Percentiles rank a stretch among this genome's conserved stretches.
Conservation (phyloP, 2,888 invertebrate genomes). For the Mechanitis mazaeus region DNA sequence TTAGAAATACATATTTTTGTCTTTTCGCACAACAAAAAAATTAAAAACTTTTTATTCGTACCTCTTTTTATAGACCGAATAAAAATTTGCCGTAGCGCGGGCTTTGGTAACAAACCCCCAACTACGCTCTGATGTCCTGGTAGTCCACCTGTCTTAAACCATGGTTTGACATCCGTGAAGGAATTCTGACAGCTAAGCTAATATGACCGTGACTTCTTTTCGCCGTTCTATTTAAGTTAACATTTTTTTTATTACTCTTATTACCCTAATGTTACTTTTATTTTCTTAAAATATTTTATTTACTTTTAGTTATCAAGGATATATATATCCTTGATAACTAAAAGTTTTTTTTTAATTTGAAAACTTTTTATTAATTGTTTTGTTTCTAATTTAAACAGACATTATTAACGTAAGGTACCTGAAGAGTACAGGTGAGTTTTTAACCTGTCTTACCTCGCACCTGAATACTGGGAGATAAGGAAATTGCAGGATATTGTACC, state of each 20-base stretch:
- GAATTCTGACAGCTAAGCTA: conserved; percentile 60
- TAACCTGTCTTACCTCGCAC: conserved; percentile 69
- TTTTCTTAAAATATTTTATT: too few species aligned
- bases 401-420: not conserved
- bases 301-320: too few species aligned
- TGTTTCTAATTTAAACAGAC: too few species aligned
- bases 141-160: conserved; percentile 65
- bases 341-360: too few species aligned
- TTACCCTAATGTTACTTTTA: too few species aligned
- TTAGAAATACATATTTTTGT: too few species aligned
- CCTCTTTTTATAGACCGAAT: not conserved
- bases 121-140: conserved; percentile 47
- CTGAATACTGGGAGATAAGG: conserved; percentile 61
- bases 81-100: not conserved
- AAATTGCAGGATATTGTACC: conserved; percentile 43
- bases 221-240: not conserved
- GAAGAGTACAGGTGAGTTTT: conserved; percentile 53
- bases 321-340: too few species aligned
- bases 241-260: not conserved
- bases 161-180: conserved; percentile 71
- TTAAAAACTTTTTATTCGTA: not conserved
- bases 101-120: conserved; percentile 31
- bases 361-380: too few species aligned
- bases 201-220: conserved; percentile 5
- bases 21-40: too few species aligned